phyloP scores from a whole-genome alignment of 2,113 vertebrate species.

The Neotoma lepida region DNA sequence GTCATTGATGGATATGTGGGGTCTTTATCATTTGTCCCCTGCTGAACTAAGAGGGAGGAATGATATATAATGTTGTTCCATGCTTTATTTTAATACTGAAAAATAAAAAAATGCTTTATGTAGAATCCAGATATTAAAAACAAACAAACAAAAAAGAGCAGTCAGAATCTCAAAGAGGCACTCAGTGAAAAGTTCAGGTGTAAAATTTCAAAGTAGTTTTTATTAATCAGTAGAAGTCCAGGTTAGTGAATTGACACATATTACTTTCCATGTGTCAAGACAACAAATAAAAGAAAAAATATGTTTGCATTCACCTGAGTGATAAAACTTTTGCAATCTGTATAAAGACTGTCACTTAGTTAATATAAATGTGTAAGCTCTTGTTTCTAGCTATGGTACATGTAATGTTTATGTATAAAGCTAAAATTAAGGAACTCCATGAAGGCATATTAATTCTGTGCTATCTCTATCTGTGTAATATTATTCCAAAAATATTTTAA shows the following conservation, averaged over 20 bases:
- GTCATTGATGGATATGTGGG: background rate
- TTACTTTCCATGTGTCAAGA: background rate
- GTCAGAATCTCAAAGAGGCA: background rate
- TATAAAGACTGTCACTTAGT: background rate
- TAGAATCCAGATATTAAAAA: background rate
- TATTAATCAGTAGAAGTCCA: background rate
- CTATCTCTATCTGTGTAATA: background rate
- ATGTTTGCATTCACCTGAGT: background rate
- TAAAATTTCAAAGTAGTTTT: slow-evolving; percentile 4
- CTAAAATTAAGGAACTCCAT: background rate
- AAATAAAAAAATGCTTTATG: background rate
- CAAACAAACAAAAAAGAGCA: background rate
- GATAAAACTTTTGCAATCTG: background rate
- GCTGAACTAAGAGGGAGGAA: background rate
- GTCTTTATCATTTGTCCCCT: background rate
- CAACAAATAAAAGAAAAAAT: background rate
- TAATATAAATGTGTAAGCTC: background rate
- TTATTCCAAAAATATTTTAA: slow-evolving; percentile 15
- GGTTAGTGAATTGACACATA: background rate
- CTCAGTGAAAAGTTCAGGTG: background rate
- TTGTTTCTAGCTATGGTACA: background rate
- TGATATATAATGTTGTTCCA: background rate
- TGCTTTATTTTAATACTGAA: background rate
- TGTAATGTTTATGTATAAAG: background rate
- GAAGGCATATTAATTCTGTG: background rate